Percentiles rank a stretch among this genome's conserved stretches.
phyloP scores from a whole-genome alignment of 1,140 invertebrate genomes.

The Scaptomyza graminum region DNA sequence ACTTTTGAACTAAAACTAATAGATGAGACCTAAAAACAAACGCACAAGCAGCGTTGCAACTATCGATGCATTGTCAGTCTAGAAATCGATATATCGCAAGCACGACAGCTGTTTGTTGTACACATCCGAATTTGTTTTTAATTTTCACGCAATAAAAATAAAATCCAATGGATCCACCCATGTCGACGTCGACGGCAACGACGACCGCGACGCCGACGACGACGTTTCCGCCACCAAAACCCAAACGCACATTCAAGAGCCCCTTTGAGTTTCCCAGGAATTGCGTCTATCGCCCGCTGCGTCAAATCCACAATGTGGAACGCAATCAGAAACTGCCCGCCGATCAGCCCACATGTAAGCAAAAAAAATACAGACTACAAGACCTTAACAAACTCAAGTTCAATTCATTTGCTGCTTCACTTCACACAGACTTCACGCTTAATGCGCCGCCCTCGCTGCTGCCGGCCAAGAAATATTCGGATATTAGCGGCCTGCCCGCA shows the following conservation, averaged over 20 bases:
- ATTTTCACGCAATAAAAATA: background rate
- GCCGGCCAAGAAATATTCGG: slow-evolving; percentile 96
- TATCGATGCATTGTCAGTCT: background rate
- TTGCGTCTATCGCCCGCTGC: slow-evolving; percentile 60
- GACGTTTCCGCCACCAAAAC: no score
- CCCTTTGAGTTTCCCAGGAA: slow-evolving; percentile 61
- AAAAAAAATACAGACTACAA: background rate
- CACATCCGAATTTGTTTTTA: background rate
- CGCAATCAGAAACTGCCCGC: slow-evolving; percentile 46
- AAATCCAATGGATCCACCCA: slow-evolving; percentile 40
- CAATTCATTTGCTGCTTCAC: background rate
- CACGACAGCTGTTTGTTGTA: slow-evolving; percentile 2
- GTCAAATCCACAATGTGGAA: slow-evolving; percentile 68
- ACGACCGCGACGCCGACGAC: no score
- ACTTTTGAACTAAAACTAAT: no score
- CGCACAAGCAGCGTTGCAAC: no score
- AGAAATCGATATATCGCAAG: background rate
- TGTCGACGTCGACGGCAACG: no score
- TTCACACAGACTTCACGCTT: slow-evolving; percentile 89
- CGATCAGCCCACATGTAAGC: slow-evolving; percentile 58
- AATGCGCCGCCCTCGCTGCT: slow-evolving; percentile 95
- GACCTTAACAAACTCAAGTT: background rate
- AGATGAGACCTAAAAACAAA: no score
- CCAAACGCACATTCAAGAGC: slow-evolving; percentile 55
- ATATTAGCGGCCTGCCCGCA: slow-evolving; percentile 94